Conservation (phyloP, 2,113 vertebrate genomes). For the Pluvialis apricaria region DNA sequence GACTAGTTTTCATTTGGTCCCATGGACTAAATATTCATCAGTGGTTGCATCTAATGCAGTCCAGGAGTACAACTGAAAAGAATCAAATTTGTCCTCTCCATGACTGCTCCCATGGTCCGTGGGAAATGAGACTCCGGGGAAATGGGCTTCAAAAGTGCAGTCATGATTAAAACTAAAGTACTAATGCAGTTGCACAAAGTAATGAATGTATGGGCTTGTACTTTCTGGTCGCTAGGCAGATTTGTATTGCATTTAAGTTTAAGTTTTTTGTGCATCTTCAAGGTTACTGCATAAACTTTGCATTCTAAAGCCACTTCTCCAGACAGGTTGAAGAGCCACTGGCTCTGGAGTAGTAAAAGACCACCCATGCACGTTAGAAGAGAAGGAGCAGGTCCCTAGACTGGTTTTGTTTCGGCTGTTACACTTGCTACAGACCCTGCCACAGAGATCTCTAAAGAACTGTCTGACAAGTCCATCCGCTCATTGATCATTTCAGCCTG, state of each 20-base stretch:
- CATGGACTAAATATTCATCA: not conserved
- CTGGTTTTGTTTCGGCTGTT: not conserved
- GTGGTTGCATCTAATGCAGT: not conserved
- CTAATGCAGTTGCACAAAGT: not conserved
- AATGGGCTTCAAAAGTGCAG: not conserved
- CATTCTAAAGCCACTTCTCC: not conserved
- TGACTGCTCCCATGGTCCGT: not conserved
- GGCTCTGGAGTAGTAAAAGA: not conserved
- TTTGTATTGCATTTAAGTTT: not conserved
- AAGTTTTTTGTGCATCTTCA: not conserved
- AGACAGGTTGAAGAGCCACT: not conserved
- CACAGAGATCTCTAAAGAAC: not conserved
- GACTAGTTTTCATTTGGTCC: not conserved
- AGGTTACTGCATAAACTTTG: not conserved
- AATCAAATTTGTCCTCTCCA: not conserved
- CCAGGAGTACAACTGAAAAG: not conserved
- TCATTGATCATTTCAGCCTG: not conserved
- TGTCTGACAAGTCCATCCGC: not conserved
- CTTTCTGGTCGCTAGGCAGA: not conserved
- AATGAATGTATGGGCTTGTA: fast-evolving
- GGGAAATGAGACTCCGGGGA: not conserved
- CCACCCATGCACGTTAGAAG: not conserved
- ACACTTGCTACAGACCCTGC: not conserved
- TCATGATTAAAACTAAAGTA: not conserved
- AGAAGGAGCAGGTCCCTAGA: not conserved